Evolutionary conservation across 2,797 vertebrate genomes (phyloP).

Genomic region (Esox lucius): DNA sequence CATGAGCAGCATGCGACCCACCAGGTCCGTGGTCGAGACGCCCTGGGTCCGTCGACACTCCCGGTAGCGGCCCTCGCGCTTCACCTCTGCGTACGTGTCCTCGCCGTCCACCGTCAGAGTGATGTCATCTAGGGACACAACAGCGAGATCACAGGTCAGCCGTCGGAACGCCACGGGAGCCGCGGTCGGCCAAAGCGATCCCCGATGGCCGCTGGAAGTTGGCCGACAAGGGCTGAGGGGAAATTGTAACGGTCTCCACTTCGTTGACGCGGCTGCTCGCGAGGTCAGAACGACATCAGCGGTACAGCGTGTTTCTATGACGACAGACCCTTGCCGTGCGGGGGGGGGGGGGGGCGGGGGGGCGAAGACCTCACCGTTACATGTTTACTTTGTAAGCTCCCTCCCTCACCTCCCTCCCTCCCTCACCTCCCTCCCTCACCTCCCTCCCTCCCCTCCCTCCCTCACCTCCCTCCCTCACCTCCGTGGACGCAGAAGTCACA

Average conservation of each 20-base stretch:
- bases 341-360: too few species aligned
- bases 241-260: too few species aligned
- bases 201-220: too few species aligned
- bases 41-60: conserved; percentile 96
- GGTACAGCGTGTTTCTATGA: too few species aligned
- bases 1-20: conserved; percentile 96
- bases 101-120: conserved; percentile 92
- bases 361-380: not conserved
- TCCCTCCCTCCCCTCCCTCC: not conserved
- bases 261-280: too few species aligned
- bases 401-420: not conserved
- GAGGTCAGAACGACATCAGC: too few species aligned
- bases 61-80: conserved; percentile 87
- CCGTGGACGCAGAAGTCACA: conserved; percentile 13
- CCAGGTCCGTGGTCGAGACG: conserved; percentile 95
- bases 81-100: conserved; percentile 96
- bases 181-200: too few species aligned
- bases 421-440: too few species aligned
- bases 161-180: too few species aligned
- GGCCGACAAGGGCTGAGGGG: too few species aligned
- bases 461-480: conserved; percentile 6
- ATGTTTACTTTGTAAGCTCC: not conserved
- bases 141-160: not conserved
- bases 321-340: too few species aligned
- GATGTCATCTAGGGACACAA: conserved; percentile 86